These are phyloP conservation scores for Andrena chrysosceles DNA, from an alignment of 2,888 invertebrate genomes.

Conservation along the genomic window DNA sequence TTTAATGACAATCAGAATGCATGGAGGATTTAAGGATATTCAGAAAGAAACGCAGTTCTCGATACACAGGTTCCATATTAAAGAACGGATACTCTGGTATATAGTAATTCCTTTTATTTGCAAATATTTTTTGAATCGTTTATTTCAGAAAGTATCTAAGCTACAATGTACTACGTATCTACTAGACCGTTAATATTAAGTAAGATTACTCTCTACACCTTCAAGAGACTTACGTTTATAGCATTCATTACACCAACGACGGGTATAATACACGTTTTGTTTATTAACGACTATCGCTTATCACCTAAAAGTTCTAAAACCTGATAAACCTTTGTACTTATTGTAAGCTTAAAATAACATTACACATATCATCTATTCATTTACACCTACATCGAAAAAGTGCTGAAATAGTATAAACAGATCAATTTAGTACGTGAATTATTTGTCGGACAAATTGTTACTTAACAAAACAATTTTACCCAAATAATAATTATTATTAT, in stretches of 20 bases:
- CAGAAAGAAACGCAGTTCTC: slow-evolving; percentile 9
- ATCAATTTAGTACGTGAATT: neutral
- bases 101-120: slow-evolving; percentile 42
- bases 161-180: slow-evolving; percentile 31
- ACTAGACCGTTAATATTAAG: neutral
- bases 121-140: slow-evolving; percentile 23
- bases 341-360: slow-evolving; percentile 1
- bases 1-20: neutral
- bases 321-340: neutral
- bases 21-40: slow-evolving; percentile 20
- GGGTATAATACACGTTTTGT: slow-evolving; percentile 5
- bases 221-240: neutral
- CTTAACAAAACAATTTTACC: too few relatives aligned
- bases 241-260: slow-evolving; percentile 2
- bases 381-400: neutral
- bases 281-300: too few relatives aligned
- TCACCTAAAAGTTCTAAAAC: too few relatives aligned
- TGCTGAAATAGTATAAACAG: neutral
- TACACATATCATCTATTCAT: neutral
- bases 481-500: too few relatives aligned
- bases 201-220: neutral
- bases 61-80: slow-evolving; percentile 16
- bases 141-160: slow-evolving; percentile 22
- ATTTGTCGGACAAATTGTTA: too few relatives aligned
- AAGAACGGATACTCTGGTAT: slow-evolving; percentile 35